Evolutionary conservation across 2,888 invertebrate species (phyloP).

Genomic region (Carpatolechia fugitivella): DNA sequence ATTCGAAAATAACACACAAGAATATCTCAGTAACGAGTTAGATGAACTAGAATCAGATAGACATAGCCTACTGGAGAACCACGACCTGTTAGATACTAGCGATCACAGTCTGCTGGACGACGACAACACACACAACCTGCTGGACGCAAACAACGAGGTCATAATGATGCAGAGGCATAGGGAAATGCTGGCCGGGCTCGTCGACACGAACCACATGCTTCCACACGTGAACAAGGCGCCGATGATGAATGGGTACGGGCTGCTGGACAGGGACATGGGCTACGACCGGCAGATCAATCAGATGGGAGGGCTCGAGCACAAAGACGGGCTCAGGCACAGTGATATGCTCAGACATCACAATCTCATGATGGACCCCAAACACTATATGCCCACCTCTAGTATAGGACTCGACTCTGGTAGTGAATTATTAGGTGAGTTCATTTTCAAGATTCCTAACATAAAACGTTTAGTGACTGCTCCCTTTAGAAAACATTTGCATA

Average conservation of each 20-base stretch:
- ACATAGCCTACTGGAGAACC: conserved; percentile 70
- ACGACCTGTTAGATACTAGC: conserved; percentile 67
- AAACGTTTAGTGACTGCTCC: too few species aligned
- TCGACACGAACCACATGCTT: conserved; percentile 58
- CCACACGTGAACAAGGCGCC: conserved; percentile 55
- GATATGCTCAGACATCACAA: conserved; percentile 57
- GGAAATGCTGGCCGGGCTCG: conserved; percentile 63
- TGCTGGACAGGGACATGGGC: conserved; percentile 62
- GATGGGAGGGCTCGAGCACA: conserved; percentile 62
- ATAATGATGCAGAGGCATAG: conserved; percentile 66
- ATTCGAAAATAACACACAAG: conserved; percentile 57
- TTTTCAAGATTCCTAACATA: too few species aligned
- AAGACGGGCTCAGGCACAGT: conserved; percentile 61
- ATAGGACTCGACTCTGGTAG: conserved; percentile 69
- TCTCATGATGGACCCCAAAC: conserved; percentile 60
- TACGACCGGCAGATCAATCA: conserved; percentile 68
- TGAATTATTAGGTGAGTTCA: conserved; percentile 70
- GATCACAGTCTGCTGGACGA: conserved; percentile 70
- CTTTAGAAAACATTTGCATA: too few species aligned
- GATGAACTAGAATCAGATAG: conserved; percentile 73
- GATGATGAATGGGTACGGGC: conserved; percentile 60
- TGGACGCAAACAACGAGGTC: conserved; percentile 59
- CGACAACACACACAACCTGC: conserved; percentile 61
- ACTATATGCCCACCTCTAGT: conserved; percentile 63
- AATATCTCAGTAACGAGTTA: conserved; percentile 63